Conservation (phyloP, 2,797 vertebrate genomes). For the Crenuchus spilurus region DNA sequence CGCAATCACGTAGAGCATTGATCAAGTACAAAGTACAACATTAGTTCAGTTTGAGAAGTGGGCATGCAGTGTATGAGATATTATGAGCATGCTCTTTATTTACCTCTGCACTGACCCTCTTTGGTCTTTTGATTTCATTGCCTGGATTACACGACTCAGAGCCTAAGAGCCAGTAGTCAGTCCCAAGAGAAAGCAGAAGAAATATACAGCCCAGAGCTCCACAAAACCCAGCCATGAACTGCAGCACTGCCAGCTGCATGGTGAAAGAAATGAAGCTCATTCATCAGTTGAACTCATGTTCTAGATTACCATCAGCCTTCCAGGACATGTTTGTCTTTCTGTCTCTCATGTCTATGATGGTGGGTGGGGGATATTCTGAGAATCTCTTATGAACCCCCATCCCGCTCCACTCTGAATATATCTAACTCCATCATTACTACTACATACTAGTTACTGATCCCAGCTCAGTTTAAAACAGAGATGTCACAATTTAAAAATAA, state of each 20-base stretch:
- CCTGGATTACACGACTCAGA: constrained; percentile 76
- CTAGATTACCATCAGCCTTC: neutral
- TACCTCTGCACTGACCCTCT: constrained; percentile 34
- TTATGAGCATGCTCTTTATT: neutral
- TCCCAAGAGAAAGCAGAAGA: constrained; percentile 85
- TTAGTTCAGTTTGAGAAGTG: neutral
- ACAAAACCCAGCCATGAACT: constrained; percentile 84
- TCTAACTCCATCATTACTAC: constrained; percentile 13
- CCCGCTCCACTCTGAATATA: constrained; percentile 6
- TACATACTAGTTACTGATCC: constrained; percentile 7
- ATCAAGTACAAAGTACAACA: neutral
- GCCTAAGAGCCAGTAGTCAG: constrained; percentile 91
- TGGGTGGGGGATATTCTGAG: too few species aligned
- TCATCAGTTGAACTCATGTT: neutral
- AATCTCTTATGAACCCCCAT: too few species aligned
- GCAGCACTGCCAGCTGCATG: constrained; percentile 77
- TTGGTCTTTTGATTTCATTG: neutral
- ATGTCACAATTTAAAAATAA: constrained; percentile 24
- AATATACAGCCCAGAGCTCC: constrained; percentile 81
- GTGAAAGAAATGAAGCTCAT: constrained; percentile 12
- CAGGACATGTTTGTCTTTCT: neutral
- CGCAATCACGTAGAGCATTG: too few species aligned
- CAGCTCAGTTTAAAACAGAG: constrained; percentile 15
- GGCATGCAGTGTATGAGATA: too few species aligned
- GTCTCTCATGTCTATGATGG: constrained; percentile 7